Evolutionary conservation across 2,797 vertebrate genomes (phyloP).

Genomic region (Neosilurus hyrtlii): DNA sequence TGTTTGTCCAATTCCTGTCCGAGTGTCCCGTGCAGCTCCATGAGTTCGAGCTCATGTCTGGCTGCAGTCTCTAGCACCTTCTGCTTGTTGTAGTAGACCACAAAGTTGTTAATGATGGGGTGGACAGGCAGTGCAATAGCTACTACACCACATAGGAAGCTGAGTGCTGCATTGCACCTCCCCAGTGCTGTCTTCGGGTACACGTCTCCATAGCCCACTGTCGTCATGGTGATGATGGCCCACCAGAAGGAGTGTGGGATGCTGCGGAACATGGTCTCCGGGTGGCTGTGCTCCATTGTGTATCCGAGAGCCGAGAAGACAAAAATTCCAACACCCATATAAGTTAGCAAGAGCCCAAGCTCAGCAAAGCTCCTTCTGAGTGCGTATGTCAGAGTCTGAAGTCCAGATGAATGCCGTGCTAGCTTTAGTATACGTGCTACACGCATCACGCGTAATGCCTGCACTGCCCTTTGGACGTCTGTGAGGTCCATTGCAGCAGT

Average conservation of each 20-base stretch:
- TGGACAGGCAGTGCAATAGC: constrained; percentile 96
- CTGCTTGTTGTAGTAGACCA: constrained; percentile 95
- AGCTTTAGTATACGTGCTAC: constrained; percentile 94
- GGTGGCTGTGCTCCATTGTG: constrained; percentile 95
- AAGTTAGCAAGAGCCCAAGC: constrained; percentile 93
- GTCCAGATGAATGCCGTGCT: constrained; percentile 91
- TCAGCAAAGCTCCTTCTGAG: constrained; percentile 95
- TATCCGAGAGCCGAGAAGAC: constrained; percentile 95
- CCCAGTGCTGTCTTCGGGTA: constrained; percentile 96
- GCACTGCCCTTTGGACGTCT: constrained; percentile 92
- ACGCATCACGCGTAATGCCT: constrained; percentile 92
- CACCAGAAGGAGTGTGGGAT: constrained; percentile 99
- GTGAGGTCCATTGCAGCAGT: constrained; percentile 89
- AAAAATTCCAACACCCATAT: constrained; percentile 95
- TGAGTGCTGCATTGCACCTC: constrained; percentile 93
- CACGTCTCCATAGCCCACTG: constrained; percentile 95
- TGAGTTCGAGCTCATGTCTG: constrained; percentile 91
- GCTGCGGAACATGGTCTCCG: constrained; percentile 94
- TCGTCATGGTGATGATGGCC: constrained; percentile 99
- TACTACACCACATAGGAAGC: constrained; percentile 95
- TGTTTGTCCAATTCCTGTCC: not conserved
- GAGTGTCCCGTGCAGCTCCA: constrained; percentile 79
- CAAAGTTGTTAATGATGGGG: constrained; percentile 98
- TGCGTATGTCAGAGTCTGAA: constrained; percentile 93
- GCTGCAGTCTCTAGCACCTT: constrained; percentile 91